A percentile compares a stretch with the other conserved stretches of the same genome.
These are phyloP conservation scores for Rallus limicola DNA, from an alignment of 2,113 vertebrate species.

Conservation along the genomic window DNA sequence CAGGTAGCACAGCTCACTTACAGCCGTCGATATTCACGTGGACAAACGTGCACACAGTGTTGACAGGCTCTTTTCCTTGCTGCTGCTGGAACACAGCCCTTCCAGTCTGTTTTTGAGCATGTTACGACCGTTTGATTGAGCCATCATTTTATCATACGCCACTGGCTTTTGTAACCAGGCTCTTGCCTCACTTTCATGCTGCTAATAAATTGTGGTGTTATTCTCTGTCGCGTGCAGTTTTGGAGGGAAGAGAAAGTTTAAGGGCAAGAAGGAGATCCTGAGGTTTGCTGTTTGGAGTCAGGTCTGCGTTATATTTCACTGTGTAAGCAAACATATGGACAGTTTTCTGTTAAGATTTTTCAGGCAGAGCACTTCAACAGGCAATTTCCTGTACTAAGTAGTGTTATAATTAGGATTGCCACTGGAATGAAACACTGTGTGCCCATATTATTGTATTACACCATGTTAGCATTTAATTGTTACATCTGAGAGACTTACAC, in stretches of 20 bases:
- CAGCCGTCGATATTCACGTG: not conserved
- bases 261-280: not conserved
- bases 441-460: conserved; percentile 48
- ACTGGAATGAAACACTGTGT: conserved; percentile 60
- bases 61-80: conserved; percentile 9
- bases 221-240: not conserved
- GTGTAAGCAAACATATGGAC: not conserved
- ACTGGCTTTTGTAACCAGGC: conserved; percentile 45
- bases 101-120: conserved; percentile 4
- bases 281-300: not conserved
- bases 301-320: not conserved
- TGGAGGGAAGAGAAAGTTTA: not conserved
- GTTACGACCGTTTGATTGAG: conserved; percentile 27
- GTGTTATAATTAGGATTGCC: conserved; percentile 64
- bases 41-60: not conserved
- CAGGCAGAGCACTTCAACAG: conserved; percentile 29
- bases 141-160: conserved; percentile 41
- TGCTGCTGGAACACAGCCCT: conserved; percentile 7
- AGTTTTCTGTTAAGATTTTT: conserved; percentile 14
- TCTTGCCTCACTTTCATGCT: conserved; percentile 14
- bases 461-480: conserved; percentile 52
- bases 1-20: not conserved
- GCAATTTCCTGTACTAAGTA: conserved; percentile 47
- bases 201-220: not conserved
- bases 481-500: conserved; percentile 14